These are phyloP conservation scores for Tipula unca DNA, from an alignment of 2,888 invertebrate species.

Conservation along the genomic window DNA sequence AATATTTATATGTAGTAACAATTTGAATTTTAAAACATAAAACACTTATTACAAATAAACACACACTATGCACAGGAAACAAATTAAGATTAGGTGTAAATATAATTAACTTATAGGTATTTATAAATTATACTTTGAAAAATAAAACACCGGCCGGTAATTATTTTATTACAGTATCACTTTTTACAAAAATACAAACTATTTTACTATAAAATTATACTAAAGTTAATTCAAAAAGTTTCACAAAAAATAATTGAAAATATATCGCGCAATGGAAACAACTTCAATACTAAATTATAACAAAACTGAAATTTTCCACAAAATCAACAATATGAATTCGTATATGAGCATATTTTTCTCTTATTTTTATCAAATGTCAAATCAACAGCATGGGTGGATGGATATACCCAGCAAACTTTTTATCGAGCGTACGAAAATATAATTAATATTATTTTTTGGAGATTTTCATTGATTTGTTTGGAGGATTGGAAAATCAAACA, in stretches of 20 bases:
- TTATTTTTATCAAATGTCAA: not conserved
- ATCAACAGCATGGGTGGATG: not conserved
- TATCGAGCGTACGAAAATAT: not conserved
- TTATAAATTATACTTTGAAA: not conserved
- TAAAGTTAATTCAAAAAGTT: not conserved
- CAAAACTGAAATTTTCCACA: not conserved
- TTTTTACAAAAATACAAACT: not conserved
- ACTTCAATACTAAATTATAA: not conserved
- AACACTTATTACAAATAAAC: not conserved
- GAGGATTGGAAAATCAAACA: too few relatives aligned
- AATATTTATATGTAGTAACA: not conserved
- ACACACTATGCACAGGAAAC: not conserved
- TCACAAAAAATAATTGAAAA: not conserved
- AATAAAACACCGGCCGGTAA: not conserved
- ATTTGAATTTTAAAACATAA: not conserved
- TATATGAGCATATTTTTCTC: not conserved
- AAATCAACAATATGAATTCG: not conserved
- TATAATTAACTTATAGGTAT: not conserved
- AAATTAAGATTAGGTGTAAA: not conserved
- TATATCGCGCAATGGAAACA: not conserved
- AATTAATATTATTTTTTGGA: too few relatives aligned
- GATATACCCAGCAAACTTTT: not conserved
- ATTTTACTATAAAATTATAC: not conserved
- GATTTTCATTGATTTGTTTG: too few relatives aligned
- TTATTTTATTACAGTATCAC: not conserved